Evolutionary conservation across 2,797 vertebrate species (phyloP).

Genomic region (Arrhamphus sclerolepis): DNA sequence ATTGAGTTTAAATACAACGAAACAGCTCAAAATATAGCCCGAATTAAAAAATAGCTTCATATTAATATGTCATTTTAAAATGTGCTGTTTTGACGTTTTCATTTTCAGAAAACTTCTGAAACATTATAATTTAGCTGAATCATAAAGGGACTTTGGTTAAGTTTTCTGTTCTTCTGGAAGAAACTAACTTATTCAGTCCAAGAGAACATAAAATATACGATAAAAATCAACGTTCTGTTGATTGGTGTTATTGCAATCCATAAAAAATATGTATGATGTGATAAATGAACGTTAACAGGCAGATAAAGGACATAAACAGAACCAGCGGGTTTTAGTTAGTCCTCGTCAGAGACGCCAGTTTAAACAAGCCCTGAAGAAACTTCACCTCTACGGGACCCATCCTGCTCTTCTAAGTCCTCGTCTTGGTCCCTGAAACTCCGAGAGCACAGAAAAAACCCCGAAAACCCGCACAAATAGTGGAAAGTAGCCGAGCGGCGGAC

Average conservation of each 20-base stretch:
- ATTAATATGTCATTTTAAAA: no score
- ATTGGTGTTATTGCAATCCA: no score
- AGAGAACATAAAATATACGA: neutral
- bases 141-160: neutral
- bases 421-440: neutral
- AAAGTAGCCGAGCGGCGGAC: neutral
- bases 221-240: no score
- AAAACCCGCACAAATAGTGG: neutral
- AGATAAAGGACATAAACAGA: no score
- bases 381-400: conserved; percentile 67
- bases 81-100: no score
- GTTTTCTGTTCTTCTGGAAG: neutral
- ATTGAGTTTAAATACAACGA: neutral
- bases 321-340: neutral
- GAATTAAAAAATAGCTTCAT: neutral
- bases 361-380: fast-evolving
- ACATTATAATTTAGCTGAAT: neutral
- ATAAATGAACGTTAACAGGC: no score
- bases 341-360: neutral
- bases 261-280: no score
- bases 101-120: neutral
- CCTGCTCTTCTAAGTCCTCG: neutral
- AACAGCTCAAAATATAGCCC: neutral
- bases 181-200: neutral
- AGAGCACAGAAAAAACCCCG: neutral